phyloP scores from a whole-genome alignment of 2,113 vertebrate species.

The Saimiri boliviensis region DNA sequence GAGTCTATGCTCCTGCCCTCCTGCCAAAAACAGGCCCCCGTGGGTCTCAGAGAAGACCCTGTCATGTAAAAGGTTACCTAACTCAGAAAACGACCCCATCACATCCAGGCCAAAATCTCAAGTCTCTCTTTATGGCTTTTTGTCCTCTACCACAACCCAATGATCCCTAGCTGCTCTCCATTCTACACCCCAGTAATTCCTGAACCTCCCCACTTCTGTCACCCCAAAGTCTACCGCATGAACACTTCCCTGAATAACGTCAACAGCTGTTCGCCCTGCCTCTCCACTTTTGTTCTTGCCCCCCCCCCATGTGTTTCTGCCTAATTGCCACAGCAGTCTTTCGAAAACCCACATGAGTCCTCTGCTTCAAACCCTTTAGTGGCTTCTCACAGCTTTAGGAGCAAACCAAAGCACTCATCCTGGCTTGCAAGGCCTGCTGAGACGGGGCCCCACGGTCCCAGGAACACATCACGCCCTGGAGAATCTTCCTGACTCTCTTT shows the following conservation, averaged over 20 bases:
- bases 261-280: no score
- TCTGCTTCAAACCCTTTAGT: not conserved
- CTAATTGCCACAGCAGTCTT: not conserved
- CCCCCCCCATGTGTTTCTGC: not conserved
- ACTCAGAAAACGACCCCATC: not conserved
- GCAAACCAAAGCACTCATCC: not conserved
- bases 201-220: not conserved
- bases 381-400: not conserved
- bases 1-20: not conserved
- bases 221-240: not conserved
- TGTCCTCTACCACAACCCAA: not conserved
- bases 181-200: not conserved
- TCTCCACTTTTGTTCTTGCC: not conserved
- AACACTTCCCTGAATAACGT: not conserved
- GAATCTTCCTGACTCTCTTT: not conserved
- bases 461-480: rapidly evolving
- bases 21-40: not conserved
- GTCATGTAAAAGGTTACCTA: not conserved
- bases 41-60: no score
- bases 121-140: not conserved
- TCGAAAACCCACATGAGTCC: not conserved
- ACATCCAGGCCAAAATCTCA: not conserved
- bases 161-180: not conserved
- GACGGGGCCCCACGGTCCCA: not conserved
- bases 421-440: not conserved